Evolutionary conservation across 2,888 invertebrate species (phyloP), one percentile per base, ranked within the genome.

Genomic region (Biston stratarius): DNA sequence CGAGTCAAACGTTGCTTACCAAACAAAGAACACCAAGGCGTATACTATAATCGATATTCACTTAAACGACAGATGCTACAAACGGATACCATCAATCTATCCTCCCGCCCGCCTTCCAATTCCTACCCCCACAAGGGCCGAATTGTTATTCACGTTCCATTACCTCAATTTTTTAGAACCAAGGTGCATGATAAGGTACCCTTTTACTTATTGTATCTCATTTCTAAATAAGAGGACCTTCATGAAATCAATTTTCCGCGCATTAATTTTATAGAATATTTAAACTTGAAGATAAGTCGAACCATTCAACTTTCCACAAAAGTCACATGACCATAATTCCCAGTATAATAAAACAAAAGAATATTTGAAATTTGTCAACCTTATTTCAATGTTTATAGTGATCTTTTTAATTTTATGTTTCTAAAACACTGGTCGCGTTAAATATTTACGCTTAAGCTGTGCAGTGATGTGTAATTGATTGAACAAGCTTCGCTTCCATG

Each of bases 111-210:
- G 63, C 78, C 84, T 74, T 53, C 77, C 76, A 65, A 73, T 67
- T 70, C 71, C 72, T 74, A 68, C 80, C 80, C 84, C 83, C 84
- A 61, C 78, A 79, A 80, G 82, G 83, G 84, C 84, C 86, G 88
- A 92, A 92, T 93, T 92, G 92, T 92, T 92, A 93, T 93, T 92
- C 92, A 90, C 91, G 89, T 92, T 89, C 91, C 92, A 93, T 91
- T 92, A 92, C 92, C 89, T 92, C 92, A 92, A 88, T 93, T 93
- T 92, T 93, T 93, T 92, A 90, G 89, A 88, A 82, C 82, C 84
- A 84, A 89, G 87, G 86, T 90, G 88, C 83, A 88, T 90, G 87
- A 88, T 90, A 90, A 87, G 89, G 83, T 90, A 91, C 92, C 91
- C 91, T 91, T 92, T 89, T 84, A 86, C 88, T 92, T 90, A 91